Evolutionary conservation across 2,888 invertebrate genomes (phyloP), one percentile per base, ranked within the genome.

Genomic region (Platypus cylindrus): DNA sequence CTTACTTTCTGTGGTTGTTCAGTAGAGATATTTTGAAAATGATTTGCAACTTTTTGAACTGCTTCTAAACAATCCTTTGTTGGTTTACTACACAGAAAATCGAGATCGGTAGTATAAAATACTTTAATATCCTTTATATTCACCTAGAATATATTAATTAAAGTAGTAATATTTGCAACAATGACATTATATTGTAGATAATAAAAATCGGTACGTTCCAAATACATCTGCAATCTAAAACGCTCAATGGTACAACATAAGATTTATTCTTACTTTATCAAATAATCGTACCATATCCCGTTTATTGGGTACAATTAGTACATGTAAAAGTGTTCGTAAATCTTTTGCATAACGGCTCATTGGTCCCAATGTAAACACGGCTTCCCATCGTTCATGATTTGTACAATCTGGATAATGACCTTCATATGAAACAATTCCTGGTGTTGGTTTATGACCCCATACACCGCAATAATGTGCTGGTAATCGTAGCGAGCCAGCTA

Each of bases 261-360:
- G 11, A n/a, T n/a, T n/a, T n/a, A 13, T 37, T 61, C 58, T 52
- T 60, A 68, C 68, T 45, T 60, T 61, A 45, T 68, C 58, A 31
- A 70, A 63, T 5, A 75, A 51, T 23, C 60, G 60, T 22, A 73
- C 47, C 27, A 56, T 25, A 14, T 38, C 59, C 2, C 61, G 59
- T 3, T 63, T 60, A 16, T 65, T 62, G 1, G 69, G 64, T 48
- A 75, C 72, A 15, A 66, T 65, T 50, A 87, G 66, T 13, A 78
- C 71, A 53, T 77, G 78, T 23, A 90, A 64, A 44, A 89, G 63
- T 1, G 87, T 66, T 1, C 75, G 66, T 39, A 95, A 61, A 60
- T 95, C 94, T 47, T 75, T 74, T 7, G 89, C 84, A 55, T 89
- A 91, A 39, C 93, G 71, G 22, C 80, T 74, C 70, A 95, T 76